phyloP scores from a whole-genome alignment of 2,888 invertebrate genomes.

The Gonocerus acuteangulatus region DNA sequence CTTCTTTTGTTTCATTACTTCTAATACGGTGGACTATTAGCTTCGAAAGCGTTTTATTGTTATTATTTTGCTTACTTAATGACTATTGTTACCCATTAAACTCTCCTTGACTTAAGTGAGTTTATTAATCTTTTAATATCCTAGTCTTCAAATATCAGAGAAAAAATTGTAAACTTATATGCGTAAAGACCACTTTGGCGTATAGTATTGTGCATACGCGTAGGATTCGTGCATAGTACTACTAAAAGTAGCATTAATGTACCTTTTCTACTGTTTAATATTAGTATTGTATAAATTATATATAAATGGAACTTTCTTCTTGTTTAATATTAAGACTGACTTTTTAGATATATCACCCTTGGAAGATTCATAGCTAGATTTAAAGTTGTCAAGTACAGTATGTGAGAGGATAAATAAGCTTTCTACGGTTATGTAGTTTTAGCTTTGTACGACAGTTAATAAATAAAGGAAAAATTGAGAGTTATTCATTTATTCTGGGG shows the following conservation, averaged over 20 bases:
- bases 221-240: not conserved
- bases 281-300: conserved; percentile 9
- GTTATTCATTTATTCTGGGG: not conserved
- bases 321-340: conserved; percentile 17
- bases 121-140: not conserved
- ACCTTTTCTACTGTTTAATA: conserved; percentile 6
- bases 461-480: not conserved
- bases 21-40: no score
- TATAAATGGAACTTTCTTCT: not conserved
- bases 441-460: not conserved
- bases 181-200: not conserved
- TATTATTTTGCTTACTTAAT: conserved; percentile 3
- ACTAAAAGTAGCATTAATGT: not conserved
- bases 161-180: not conserved
- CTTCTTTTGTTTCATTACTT: no score
- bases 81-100: not conserved
- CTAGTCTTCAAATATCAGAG: not conserved
- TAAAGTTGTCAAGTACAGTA: conserved; percentile 5
- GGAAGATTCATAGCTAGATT: not conserved
- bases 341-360: conserved; percentile 7
- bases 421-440: not conserved
- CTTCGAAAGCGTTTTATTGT: not conserved
- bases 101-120: not conserved
- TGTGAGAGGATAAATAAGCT: conserved; percentile 5
- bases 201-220: not conserved